A percentile compares a stretch with the other conserved stretches of the same genome.
phyloP scores from a whole-genome alignment of 2,797 vertebrate genomes.

The Crocodylus rhombifer region DNA sequence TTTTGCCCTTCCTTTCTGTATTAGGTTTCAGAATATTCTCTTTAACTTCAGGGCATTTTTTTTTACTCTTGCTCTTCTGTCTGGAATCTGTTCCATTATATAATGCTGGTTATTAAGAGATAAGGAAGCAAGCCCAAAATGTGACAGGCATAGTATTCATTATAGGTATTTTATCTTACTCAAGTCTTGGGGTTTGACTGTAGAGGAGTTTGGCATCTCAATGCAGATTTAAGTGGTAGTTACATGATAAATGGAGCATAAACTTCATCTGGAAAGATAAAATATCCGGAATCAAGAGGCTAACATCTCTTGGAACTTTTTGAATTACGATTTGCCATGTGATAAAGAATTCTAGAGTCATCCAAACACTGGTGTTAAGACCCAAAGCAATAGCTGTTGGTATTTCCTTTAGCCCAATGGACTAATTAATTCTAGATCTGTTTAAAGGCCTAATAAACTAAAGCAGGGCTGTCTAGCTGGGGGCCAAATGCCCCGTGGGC shows the following conservation, averaged over 20 bases:
- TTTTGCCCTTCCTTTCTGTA: neutral
- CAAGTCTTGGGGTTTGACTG: neutral
- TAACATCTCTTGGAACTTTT: neutral
- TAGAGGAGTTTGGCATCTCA: neutral
- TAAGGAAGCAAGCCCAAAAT: neutral
- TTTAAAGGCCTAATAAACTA: neutral
- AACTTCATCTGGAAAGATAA: neutral
- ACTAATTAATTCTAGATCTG: neutral
- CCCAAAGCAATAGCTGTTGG: neutral
- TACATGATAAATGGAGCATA: neutral
- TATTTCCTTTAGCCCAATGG: neutral
- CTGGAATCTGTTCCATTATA: neutral
- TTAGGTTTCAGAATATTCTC: neutral
- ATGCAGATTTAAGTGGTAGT: neutral
- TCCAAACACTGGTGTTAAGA: too few species aligned
- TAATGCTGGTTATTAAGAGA: neutral
- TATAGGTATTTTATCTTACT: neutral
- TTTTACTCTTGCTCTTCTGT: neutral
- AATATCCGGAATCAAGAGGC: neutral
- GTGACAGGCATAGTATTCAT: neutral
- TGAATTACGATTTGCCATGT: neutral
- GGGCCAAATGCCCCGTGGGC: too few species aligned
- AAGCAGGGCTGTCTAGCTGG: too few species aligned
- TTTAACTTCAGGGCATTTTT: neutral
- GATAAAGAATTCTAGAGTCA: neutral